Evolutionary conservation across 1,140 invertebrate genomes (phyloP).

Genomic region (Diachasma alloeum): DNA sequence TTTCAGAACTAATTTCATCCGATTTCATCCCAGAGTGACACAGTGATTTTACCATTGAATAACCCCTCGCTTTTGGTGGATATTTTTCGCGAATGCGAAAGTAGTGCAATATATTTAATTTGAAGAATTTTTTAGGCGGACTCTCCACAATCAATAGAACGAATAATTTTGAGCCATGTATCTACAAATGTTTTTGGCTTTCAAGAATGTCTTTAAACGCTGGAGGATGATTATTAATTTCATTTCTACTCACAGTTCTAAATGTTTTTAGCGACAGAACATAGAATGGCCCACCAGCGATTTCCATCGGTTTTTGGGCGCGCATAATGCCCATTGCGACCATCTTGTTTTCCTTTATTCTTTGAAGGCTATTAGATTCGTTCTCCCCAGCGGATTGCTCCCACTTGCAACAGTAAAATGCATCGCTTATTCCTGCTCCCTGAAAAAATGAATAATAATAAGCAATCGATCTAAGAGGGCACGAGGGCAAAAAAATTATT

Average conservation of each 20-base stretch:
- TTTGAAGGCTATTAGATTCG: slow-evolving; percentile 16
- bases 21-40: too few relatives aligned
- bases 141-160: too few relatives aligned
- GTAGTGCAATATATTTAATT: too few relatives aligned
- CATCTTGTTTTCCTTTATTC: slow-evolving; percentile 41
- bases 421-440: slow-evolving; percentile 45
- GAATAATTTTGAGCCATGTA: too few relatives aligned
- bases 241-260: slow-evolving; percentile 44
- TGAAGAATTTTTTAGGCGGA: too few relatives aligned
- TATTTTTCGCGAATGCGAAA: too few relatives aligned
- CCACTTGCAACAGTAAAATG: slow-evolving; percentile 50
- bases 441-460: slow-evolving; percentile 31
- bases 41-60: too few relatives aligned
- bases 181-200: too few relatives aligned
- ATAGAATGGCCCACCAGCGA: slow-evolving; percentile 57
- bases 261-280: slow-evolving; percentile 53
- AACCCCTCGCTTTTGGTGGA: too few relatives aligned
- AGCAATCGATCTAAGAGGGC: too few relatives aligned
- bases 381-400: slow-evolving; percentile 7
- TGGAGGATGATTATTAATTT: not conserved
- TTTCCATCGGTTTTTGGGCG: slow-evolving; percentile 48
- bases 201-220: not conserved
- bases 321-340: slow-evolving; percentile 45
- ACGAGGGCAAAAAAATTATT: not conserved
- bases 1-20: too few relatives aligned